Conservation (phyloP, 2,888 invertebrate species). For the Ophion costatus region DNA sequence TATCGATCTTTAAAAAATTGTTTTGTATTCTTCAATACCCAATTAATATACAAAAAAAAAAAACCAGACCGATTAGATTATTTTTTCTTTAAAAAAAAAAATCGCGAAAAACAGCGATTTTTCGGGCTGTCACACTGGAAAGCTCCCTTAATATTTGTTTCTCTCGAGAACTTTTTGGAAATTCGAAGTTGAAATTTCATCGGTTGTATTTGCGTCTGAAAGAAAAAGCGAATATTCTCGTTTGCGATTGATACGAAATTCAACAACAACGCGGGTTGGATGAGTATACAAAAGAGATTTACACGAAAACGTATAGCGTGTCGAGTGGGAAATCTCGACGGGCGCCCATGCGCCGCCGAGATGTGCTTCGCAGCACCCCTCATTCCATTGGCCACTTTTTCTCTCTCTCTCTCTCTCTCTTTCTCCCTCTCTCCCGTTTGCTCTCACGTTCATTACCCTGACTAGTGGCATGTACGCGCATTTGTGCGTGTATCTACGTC, state of each 20-base stretch:
- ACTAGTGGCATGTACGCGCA: neutral
- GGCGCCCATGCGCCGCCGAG: slow-evolving; percentile 34
- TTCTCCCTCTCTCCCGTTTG: slow-evolving; percentile 10
- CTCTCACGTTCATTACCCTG: slow-evolving; percentile 63
- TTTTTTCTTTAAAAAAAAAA: no score
- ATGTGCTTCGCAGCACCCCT: slow-evolving; percentile 12
- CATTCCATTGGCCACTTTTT: neutral
- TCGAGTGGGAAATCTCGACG: slow-evolving; percentile 60
- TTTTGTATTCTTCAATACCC: no score
- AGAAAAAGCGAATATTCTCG: neutral
- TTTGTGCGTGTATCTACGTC: slow-evolving; percentile 36
- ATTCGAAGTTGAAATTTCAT: no score
- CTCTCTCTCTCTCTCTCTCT: slow-evolving; percentile 26
- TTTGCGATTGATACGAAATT: slow-evolving; percentile 42
- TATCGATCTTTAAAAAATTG: no score
- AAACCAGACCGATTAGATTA: no score
- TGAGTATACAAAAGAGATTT: slow-evolving; percentile 17
- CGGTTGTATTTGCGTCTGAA: no score
- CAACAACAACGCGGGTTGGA: slow-evolving; percentile 42
- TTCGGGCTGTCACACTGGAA: no score
- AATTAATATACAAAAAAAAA: no score
- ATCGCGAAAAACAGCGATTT: no score
- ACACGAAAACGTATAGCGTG: slow-evolving; percentile 49
- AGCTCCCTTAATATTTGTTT: no score
- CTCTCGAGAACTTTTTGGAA: no score